Percentiles rank a stretch among this genome's conserved stretches.
phyloP scores from a whole-genome alignment of 2,113 vertebrate species.

The Periophthalmodon schlosseri region DNA sequence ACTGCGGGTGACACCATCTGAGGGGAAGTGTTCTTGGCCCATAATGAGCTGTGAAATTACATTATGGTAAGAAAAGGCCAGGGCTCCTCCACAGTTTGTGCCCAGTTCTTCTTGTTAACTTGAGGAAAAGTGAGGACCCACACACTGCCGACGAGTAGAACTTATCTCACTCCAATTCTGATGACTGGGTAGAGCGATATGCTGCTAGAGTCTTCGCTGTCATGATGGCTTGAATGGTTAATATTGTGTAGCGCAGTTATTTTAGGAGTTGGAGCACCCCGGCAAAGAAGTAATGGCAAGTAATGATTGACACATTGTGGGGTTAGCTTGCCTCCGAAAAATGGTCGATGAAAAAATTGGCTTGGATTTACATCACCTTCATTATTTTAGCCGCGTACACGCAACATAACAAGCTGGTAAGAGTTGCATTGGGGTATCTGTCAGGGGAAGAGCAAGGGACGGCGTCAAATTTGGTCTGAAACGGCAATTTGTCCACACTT shows the following conservation, averaged over 20 bases:
- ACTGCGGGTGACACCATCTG: conserved; percentile 63
- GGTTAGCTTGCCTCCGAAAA: conserved; percentile 27
- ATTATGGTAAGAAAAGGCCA: conserved; percentile 60
- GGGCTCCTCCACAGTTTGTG: conserved; percentile 32
- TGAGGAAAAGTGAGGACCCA: conserved; percentile 49
- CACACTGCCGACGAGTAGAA: conserved; percentile 51
- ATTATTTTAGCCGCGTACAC: conserved; percentile 58
- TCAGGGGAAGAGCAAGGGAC: conserved; percentile 22
- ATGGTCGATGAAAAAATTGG: conserved; percentile 44
- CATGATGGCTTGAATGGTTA: conserved; percentile 42
- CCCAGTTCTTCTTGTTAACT: conserved; percentile 55
- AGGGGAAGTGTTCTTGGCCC: conserved; percentile 52
- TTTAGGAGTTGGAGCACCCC: conserved; percentile 50
- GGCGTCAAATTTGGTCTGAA: conserved; percentile 13
- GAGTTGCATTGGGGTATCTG: conserved; percentile 28
- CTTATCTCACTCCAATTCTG: conserved; percentile 52
- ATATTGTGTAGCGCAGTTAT: conserved; percentile 54
- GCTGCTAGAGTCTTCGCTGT: conserved; percentile 46
- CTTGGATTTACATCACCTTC: conserved; percentile 62
- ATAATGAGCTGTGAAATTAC: conserved; percentile 79
- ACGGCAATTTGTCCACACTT: conserved; percentile 24
- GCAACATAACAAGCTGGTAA: conserved; percentile 40
- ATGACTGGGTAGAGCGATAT: conserved; percentile 41
- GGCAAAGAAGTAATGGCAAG: conserved; percentile 53
- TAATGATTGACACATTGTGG: conserved; percentile 60